Evolutionary conservation across 2,888 invertebrate species (phyloP).

Genomic region (Drosophila borealis): DNA sequence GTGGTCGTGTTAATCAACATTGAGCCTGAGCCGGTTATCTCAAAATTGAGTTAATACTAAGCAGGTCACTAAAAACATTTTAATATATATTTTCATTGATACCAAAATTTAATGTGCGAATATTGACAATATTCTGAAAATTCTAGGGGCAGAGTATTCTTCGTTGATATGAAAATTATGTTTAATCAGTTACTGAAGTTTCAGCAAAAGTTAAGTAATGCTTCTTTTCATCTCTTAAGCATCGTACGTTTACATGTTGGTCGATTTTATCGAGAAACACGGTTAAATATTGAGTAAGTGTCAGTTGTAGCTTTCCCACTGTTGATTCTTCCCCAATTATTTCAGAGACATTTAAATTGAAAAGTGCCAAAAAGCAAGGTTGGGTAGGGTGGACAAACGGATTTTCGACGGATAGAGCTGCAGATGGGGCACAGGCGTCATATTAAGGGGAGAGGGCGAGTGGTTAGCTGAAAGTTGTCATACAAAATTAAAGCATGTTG

Average conservation of each 20-base stretch:
- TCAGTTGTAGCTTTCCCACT: slow-evolving; percentile 13
- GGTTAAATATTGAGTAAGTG: slow-evolving; percentile 3
- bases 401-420: neutral
- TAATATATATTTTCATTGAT: too few relatives aligned
- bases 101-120: too few relatives aligned
- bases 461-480: slow-evolving; percentile 44
- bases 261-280: slow-evolving; percentile 5
- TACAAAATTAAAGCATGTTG: slow-evolving; percentile 63
- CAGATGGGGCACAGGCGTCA: slow-evolving; percentile 18
- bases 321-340: slow-evolving; percentile 21
- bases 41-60: too few relatives aligned
- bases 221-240: too few relatives aligned
- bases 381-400: slow-evolving; percentile 12
- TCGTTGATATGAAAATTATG: too few relatives aligned
- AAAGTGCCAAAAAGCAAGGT: slow-evolving; percentile 60
- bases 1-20: too few relatives aligned
- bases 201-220: too few relatives aligned
- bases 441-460: slow-evolving; percentile 31
- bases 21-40: too few relatives aligned
- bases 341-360: slow-evolving; percentile 49
- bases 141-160: too few relatives aligned
- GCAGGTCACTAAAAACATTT: too few relatives aligned
- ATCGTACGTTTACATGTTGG: neutral
- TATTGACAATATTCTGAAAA: too few relatives aligned
- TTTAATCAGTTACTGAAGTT: too few relatives aligned